Evolutionary conservation across 2,888 invertebrate genomes (phyloP), one percentile per base, ranked within the genome.

Genomic region (Spilarctia lutea): DNA sequence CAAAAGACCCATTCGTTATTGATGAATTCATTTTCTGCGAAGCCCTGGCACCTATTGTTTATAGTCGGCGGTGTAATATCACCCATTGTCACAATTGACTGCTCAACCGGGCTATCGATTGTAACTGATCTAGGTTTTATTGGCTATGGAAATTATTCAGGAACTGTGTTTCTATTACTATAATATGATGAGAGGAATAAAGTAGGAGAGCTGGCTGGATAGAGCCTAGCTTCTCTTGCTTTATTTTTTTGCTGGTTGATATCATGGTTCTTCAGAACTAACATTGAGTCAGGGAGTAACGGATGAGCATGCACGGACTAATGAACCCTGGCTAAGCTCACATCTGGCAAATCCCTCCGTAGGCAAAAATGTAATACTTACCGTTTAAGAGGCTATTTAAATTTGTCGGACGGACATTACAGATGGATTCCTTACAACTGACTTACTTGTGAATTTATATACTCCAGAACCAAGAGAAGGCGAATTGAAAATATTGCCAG

Each of bases 1-100:
- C 45, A 48, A 67, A 45, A 67, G 20, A 45, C 11, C n/a, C 70
- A 39, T 39, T 70, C 60, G 60, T 42, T 70, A 70, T 70, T 42
- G 42, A 70, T 63, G n/a, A 27, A 60, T 39, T 42, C 18, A 27
- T 63, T 63, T 60, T 70, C 70, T 60, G 60, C 65, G 71, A 45
- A 65, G 8, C 45, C 30, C 24, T 39, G 27, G 24, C 27, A 60
- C 27, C 70, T 60, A 30, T 35, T 69, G 42, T 30, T 13, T 42
- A 60, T 33, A 56, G 24, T 6, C 18, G 8, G 56, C 56, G 35
- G 52, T 70, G 63, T 63, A 70, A 70, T 70, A 18, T 30, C 30
- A 70, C 63, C 39, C 60, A 33, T 60, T 70, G 70, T 42, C 10
- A 48, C 45, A 70, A 39, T 13, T 39, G 70, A 20, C n/a, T 42